Evolutionary conservation across 53 echinoderm and acorn worm species (phyloP).

Genomic region (Glandiceps talaboti): DNA sequence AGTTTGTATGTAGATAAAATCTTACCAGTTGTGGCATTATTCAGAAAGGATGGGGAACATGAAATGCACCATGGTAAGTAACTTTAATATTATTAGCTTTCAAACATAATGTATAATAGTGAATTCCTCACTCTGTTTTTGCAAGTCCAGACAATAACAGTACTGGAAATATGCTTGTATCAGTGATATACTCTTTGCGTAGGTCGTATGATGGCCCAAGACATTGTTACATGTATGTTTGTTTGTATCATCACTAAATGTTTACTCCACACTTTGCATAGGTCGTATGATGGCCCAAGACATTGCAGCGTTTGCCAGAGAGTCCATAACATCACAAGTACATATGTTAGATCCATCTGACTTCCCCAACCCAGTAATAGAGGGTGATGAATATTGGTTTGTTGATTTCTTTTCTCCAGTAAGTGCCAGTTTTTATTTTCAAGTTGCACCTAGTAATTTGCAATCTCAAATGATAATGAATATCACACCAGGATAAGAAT

Average conservation of each 20-base stretch:
- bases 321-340: slow-evolving; percentile 40
- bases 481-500: no score
- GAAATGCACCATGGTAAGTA: slow-evolving; percentile 92
- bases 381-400: slow-evolving; percentile 67
- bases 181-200: no score
- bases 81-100: no score
- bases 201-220: no score
- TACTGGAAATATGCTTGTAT: neutral
- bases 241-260: no score
- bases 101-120: no score
- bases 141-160: neutral
- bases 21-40: slow-evolving; percentile 86
- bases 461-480: no score
- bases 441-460: no score
- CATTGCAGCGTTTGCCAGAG: slow-evolving; percentile 86
- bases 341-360: slow-evolving; percentile 68
- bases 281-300: slow-evolving; percentile 83
- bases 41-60: slow-evolving; percentile 72
- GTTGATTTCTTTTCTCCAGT: slow-evolving; percentile 99
- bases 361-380: slow-evolving; percentile 64
- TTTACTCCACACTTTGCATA: no score
- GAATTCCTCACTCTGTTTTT: no score
- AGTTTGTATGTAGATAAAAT: slow-evolving; percentile 44
- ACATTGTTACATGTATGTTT: no score
- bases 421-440: no score